A percentile compares a stretch with the other conserved stretches of the same genome.
Evolutionary conservation across 37 sponge, comb jelly and placozoan species (phyloP).

Genomic region (Theonella swinhoei): DNA sequence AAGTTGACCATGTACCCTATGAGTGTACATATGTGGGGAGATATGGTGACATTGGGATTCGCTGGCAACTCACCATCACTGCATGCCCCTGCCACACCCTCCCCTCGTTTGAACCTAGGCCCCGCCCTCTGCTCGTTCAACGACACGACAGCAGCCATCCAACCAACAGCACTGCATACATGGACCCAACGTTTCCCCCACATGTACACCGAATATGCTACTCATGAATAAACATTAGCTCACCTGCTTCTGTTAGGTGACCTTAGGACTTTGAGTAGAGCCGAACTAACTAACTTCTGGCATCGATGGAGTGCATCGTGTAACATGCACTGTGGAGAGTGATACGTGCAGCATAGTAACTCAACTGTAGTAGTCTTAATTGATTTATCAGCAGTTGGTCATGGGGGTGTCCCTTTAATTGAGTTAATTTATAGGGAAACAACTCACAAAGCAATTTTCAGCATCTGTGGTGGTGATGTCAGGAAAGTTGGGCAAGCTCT

Average conservation of each 20-base stretch:
- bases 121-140: slow-evolving; percentile 70
- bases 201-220: neutral
- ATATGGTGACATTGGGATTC: too few relatives aligned
- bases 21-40: too few relatives aligned
- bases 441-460: slow-evolving; percentile 34
- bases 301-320: slow-evolving; percentile 56
- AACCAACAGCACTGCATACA: slow-evolving; percentile 58
- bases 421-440: too few relatives aligned
- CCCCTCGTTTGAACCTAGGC: slow-evolving; percentile 39
- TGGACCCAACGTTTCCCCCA: too few relatives aligned
- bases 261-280: slow-evolving; percentile 50
- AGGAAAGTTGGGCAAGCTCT: slow-evolving; percentile 52
- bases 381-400: neutral
- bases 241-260: slow-evolving; percentile 38
- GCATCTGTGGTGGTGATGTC: slow-evolving; percentile 8
- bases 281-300: slow-evolving; percentile 36
- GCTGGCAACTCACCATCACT: slow-evolving; percentile 66
- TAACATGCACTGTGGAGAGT: slow-evolving; percentile 17
- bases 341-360: neutral
- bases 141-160: slow-evolving; percentile 78
- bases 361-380: too few relatives aligned
- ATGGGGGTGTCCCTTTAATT: too few relatives aligned
- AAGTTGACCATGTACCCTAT: slow-evolving; percentile 82
- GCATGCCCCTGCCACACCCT: slow-evolving; percentile 8
- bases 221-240: neutral